Evolutionary conservation across 2,888 invertebrate species (phyloP).

Genomic region (Glyphotaelius pellucidus): DNA sequence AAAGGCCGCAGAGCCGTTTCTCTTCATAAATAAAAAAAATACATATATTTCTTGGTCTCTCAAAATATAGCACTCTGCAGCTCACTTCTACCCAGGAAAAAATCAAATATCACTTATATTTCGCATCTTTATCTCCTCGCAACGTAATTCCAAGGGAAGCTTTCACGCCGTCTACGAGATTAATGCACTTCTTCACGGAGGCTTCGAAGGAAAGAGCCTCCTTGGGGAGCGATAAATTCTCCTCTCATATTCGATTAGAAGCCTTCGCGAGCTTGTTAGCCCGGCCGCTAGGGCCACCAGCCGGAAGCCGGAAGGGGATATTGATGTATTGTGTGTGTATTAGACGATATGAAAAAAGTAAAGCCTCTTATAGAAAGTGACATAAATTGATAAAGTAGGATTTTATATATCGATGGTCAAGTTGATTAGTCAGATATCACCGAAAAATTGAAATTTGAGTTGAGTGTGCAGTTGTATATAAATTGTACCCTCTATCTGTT

Average conservation of each 20-base stretch:
- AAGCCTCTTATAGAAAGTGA: not conserved
- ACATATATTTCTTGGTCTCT: not conserved
- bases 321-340: not conserved
- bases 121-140: not conserved
- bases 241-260: slow-evolving; percentile 24
- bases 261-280: not conserved
- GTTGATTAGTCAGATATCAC: too few relatives aligned
- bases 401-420: too few relatives aligned
- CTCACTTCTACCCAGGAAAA: not conserved
- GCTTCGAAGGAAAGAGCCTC: slow-evolving; percentile 4
- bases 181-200: slow-evolving; percentile 17
- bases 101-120: not conserved
- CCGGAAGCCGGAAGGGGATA: not conserved
- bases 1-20: too few relatives aligned
- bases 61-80: not conserved
- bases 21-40: too few relatives aligned
- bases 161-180: slow-evolving; percentile 1
- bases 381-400: too few relatives aligned
- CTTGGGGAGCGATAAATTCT: not conserved
- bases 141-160: not conserved
- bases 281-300: not conserved
- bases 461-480: too few relatives aligned
- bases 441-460: too few relatives aligned
- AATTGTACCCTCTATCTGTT: too few relatives aligned
- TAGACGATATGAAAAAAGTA: not conserved